Evolutionary conservation across 2,888 invertebrate species (phyloP), one percentile per base, ranked within the genome.

Genomic region (Eupeodes latifasciatus): DNA sequence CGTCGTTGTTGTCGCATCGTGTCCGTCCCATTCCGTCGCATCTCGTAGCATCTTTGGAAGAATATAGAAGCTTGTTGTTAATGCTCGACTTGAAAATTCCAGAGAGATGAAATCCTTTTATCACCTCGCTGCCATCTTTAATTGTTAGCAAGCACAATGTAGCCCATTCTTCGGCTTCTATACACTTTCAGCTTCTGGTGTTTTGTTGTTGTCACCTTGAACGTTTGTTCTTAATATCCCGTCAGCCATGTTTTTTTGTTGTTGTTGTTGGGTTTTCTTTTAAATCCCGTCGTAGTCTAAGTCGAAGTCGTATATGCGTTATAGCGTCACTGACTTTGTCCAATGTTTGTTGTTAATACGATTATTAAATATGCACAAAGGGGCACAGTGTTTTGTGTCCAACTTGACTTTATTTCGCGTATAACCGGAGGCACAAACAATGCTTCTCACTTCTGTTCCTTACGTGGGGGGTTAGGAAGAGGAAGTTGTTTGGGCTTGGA

Each of bases 311-410:
- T 2, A 61, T 44, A 79, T 59, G 67, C 57, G 75, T 61, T 71
- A 11, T 10, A 12, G 10, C 40, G 40, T 40, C 9, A 40, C 40
- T 40, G 40, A 34, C 27, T 49, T 64, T 49, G 40, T 16, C 59
- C 61, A n/a, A 53, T 44, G 74, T 44, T 59, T 74, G 51, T 69
- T 88, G 78, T 85, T 88, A 88, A 85, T 88, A 81, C 78, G 78
- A 85, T 85, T 88, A 88, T 88, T 88, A 88, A 88, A 88, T 88
- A 88, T 85, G 87, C 84, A 88, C 81, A 84, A 76, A 55, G 81
- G 44, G 77, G 88, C 59, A 44, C 67, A 81, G 59, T 84, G 84
- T 88, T 69, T 78, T 81, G 62, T 83, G 82, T 84, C 67, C 51
- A 51, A 77, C 62, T 76, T 83, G 57, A 77, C 62, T 76, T 83